These are phyloP conservation scores for Ennomos fuscantarius DNA, from an alignment of 2,888 invertebrate species.

Conservation along the genomic window DNA sequence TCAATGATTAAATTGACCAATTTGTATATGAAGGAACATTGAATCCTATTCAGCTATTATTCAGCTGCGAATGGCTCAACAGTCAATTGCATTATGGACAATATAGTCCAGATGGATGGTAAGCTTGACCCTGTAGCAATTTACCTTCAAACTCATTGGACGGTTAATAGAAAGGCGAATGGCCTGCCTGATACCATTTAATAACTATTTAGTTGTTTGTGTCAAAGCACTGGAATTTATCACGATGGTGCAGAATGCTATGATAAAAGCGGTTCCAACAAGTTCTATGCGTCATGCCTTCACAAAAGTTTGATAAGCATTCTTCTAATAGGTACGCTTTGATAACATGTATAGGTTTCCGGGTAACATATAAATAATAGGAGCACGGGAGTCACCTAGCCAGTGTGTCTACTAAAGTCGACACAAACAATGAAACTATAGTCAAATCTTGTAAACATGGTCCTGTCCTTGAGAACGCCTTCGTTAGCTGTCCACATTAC, in stretches of 20 bases:
- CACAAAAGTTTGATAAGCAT: background rate
- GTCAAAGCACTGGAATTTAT: background rate
- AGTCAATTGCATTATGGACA: slow-evolving; percentile 2
- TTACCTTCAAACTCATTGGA: slow-evolving; percentile 9
- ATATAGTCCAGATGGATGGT: slow-evolving; percentile 3
- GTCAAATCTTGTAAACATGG: background rate
- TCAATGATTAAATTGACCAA: slow-evolving; percentile 32
- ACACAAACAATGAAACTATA: no score
- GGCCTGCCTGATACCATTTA: background rate
- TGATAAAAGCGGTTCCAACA: no score
- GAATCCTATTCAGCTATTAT: slow-evolving; percentile 20
- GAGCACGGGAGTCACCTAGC: no score
- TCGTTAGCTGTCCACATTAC: background rate
- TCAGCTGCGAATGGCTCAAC: slow-evolving; percentile 15
- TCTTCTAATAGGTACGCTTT: background rate
- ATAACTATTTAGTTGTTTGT: background rate
- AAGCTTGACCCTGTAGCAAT: slow-evolving; percentile 4
- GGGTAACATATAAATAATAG: no score
- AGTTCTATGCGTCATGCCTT: background rate
- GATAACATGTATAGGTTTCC: no score
- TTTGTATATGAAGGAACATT: slow-evolving; percentile 30
- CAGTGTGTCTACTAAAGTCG: no score
- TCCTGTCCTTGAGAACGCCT: background rate
- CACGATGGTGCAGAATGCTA: background rate
- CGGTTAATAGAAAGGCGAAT: background rate